Evolutionary conservation across 2,113 vertebrate genomes (phyloP), one percentile per base, ranked within the genome.

Genomic region (Tichodroma muraria): DNA sequence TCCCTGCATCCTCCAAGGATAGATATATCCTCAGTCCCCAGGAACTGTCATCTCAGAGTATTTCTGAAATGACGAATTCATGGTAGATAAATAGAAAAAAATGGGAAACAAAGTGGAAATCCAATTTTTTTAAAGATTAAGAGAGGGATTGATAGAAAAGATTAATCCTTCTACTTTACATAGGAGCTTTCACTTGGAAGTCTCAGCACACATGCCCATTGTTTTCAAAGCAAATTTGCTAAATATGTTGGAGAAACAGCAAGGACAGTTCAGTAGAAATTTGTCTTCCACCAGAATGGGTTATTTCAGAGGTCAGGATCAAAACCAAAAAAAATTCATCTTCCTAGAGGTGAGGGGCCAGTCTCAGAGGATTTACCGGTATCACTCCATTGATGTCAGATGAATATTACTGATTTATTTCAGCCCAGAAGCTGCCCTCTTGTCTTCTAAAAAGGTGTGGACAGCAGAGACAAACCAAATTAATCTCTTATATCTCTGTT

Each of bases 61-160:
- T 93, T 92, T 80, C 60, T 54, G 44, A 86, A 96, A 89, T 84
- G 90, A 91, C 37, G 86, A 49, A 95, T 91, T 83, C 10, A 6
- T 60, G 49, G 77, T 78, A 93, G 88, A 78, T 82, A 88, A 88
- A 80, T 68, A 82, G 63, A 76, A 61, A 54, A n/a, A 91, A 89
- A 85, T 77, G 25, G 64, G 87, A 80, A 94, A 83, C 78, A 80
- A 94, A 91, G 64, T 77, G 82, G 30, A 89, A 93, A 31, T 60
- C 63, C 10, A 4, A 2, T 52, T 63, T 71, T 38, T 65, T 85
- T 59, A 37, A 52, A 80, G n/a, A 53, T 47, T 40, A 77, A 78
- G 47, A 75, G 50, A 65, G 31, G 42, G n/a, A 71, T 40, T 33
- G 56, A 50, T 80, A 65, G 72, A 76, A 83, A 93, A 84, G 38